Evolutionary conservation across 2,113 vertebrate genomes (phyloP).

Genomic region (Gymnobelideus leadbeateri): DNA sequence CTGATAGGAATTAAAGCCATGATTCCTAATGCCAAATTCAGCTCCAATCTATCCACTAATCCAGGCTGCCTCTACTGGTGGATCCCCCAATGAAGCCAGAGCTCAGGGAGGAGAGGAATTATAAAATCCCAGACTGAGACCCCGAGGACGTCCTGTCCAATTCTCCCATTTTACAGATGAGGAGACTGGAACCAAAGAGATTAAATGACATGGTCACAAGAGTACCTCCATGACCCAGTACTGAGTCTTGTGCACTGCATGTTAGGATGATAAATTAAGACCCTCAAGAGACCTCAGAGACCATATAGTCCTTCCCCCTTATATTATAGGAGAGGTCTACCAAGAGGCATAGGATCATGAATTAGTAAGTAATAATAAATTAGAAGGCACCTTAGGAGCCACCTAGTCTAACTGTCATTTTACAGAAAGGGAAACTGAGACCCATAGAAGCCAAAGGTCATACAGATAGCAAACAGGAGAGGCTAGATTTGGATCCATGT

Average conservation of each 20-base stretch:
- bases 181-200: neutral
- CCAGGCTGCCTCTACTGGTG: neutral
- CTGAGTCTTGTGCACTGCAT: neutral
- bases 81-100: neutral
- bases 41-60: neutral
- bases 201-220: neutral
- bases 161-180: neutral
- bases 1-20: neutral
- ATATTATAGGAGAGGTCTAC: neutral
- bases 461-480: neutral
- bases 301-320: neutral
- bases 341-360: neutral
- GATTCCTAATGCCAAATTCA: neutral
- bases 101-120: neutral
- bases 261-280: neutral
- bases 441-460: neutral
- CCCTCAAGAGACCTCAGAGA: neutral
- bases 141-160: neutral
- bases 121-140: neutral
- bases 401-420: neutral
- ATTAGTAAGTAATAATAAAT: neutral
- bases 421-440: neutral
- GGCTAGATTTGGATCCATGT: neutral
- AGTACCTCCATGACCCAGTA: neutral
- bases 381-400: neutral